Conservation (phyloP, 2,113 vertebrate genomes). For the Hemiprocne comata region DNA sequence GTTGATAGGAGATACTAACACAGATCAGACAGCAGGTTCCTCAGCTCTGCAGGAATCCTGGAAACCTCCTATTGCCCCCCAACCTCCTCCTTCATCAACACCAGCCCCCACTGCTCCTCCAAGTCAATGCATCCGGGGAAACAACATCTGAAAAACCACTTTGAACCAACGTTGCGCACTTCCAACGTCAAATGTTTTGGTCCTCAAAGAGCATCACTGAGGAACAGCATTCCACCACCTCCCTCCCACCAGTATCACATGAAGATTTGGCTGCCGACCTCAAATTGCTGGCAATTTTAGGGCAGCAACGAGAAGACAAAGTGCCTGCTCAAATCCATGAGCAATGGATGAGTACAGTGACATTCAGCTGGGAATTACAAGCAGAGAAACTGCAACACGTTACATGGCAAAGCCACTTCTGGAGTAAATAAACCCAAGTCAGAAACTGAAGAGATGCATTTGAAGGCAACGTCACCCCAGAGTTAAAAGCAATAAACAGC, state of each 20-base stretch:
- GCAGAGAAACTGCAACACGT: rapidly evolving
- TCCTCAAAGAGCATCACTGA: background rate
- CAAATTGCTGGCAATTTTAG: background rate
- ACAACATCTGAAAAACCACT: background rate
- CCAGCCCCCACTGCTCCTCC: background rate
- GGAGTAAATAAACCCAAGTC: background rate
- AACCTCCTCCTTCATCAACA: rapidly evolving
- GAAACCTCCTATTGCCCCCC: background rate
- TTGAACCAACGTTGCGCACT: rapidly evolving
- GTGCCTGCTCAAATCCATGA: background rate
- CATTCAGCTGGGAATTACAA: rapidly evolving
- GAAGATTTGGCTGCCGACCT: background rate
- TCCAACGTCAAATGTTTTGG: rapidly evolving
- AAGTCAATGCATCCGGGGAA: background rate
- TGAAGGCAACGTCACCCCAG: background rate
- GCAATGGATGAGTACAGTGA: rapidly evolving
- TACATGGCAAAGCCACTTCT: background rate
- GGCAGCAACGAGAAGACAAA: rapidly evolving
- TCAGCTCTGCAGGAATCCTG: background rate
- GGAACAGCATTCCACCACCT: background rate
- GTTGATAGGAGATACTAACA: rapidly evolving
- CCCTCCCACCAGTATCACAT: background rate
- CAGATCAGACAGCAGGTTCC: background rate
- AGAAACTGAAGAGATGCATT: background rate
- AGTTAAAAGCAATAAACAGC: background rate